phyloP scores from a whole-genome alignment of 1,140 invertebrate species.

The Hyles vespertilio region DNA sequence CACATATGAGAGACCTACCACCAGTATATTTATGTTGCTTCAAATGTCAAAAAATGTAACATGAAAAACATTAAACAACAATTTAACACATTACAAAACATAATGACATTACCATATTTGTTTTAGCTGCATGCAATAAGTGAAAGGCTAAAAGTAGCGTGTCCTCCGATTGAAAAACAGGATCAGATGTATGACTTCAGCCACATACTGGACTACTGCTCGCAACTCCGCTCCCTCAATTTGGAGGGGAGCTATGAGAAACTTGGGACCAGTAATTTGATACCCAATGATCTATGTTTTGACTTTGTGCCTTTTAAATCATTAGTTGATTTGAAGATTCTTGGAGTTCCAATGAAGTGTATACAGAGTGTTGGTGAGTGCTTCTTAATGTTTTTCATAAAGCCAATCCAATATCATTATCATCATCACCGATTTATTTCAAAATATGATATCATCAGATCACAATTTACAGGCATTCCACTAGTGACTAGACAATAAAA shows the following conservation, averaged over 20 bases:
- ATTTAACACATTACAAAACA: too few relatives aligned
- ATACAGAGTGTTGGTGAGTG: conserved; percentile 79
- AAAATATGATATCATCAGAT: too few relatives aligned
- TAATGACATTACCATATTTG: conserved; percentile 5
- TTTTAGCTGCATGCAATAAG: conserved; percentile 91
- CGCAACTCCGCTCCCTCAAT: conserved; percentile 80
- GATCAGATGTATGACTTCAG: conserved; percentile 87
- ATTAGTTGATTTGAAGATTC: conserved; percentile 79
- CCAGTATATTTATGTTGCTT: background rate
- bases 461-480: too few relatives aligned
- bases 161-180: conserved; percentile 83
- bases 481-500: too few relatives aligned
- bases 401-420: too few relatives aligned
- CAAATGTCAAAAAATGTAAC: background rate
- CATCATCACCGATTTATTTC: too few relatives aligned
- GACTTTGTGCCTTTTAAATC: conserved; percentile 89
- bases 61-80: too few relatives aligned
- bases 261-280: conserved; percentile 87
- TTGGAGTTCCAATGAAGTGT: conserved; percentile 79
- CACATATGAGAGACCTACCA: too few relatives aligned
- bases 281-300: conserved; percentile 86
- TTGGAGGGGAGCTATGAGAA: conserved; percentile 81
- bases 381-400: too few relatives aligned
- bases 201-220: conserved; percentile 92
- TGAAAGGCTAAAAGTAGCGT: conserved; percentile 89